Conservation (phyloP, 2,797 vertebrate species). For the Peromyscus eremicus region DNA sequence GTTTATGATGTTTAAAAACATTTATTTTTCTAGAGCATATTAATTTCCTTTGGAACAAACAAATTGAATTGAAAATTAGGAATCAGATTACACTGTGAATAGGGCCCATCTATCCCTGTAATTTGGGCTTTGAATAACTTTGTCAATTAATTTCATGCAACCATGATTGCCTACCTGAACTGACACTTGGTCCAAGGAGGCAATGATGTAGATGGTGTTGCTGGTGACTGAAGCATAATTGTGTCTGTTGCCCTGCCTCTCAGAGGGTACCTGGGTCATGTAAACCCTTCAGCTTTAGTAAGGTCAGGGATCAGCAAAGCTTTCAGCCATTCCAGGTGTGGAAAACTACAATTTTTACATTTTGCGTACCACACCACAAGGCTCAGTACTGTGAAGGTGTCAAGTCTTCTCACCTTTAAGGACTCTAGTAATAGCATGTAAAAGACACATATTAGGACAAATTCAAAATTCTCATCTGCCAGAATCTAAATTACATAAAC, state of each 20-base stretch:
- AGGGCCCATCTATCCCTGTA: slow-evolving; percentile 7
- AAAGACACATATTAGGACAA: not conserved
- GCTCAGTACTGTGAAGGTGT: not conserved
- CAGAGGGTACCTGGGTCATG: not conserved
- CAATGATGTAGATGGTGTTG: slow-evolving; percentile 54
- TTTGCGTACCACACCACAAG: not conserved
- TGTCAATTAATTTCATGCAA: slow-evolving; percentile 61
- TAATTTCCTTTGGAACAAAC: slow-evolving; percentile 60
- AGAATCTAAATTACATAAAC: not conserved
- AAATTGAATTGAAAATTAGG: slow-evolving; percentile 62
- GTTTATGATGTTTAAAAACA: not conserved
- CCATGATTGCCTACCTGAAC: not conserved
- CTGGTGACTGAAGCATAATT: not conserved
- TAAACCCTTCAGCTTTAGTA: not conserved
- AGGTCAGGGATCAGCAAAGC: not conserved
- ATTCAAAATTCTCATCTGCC: not conserved
- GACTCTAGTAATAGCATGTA: not conserved
- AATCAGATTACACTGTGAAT: slow-evolving; percentile 36
- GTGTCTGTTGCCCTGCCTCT: not conserved
- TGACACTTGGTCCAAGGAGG: slow-evolving; percentile 57
- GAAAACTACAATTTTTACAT: not conserved
- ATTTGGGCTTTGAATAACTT: slow-evolving; percentile 64
- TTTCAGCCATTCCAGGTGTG: too few relatives aligned
- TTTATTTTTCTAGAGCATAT: slow-evolving; percentile 63
- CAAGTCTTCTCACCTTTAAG: not conserved